phyloP scores from a whole-genome alignment of 2,888 invertebrate species.

The Physocephala rufipes region DNA sequence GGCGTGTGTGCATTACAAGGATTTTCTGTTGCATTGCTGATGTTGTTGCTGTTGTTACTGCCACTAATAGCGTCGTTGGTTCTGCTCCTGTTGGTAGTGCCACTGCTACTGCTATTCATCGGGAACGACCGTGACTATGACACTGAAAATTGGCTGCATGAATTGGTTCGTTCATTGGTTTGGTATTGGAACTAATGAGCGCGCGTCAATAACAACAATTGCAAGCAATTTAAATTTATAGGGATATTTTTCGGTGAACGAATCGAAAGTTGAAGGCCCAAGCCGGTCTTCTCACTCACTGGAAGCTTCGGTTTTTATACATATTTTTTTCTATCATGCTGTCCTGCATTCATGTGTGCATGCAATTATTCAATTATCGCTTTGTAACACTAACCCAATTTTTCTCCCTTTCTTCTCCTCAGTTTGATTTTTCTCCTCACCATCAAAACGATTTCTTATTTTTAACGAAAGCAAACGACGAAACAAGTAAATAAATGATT shows the following conservation, averaged over 20 bases:
- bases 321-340: background rate
- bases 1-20: background rate
- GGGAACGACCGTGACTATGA: constrained; percentile 26
- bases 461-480: background rate
- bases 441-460: background rate
- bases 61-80: background rate
- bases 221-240: background rate
- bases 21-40: background rate
- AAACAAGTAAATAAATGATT: constrained; percentile 13
- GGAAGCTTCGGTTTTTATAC: background rate
- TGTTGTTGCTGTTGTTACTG: background rate
- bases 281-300: no score
- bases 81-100: background rate
- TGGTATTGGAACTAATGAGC: background rate
- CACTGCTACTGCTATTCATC: background rate
- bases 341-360: background rate
- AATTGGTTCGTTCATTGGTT: no score
- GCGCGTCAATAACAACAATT: no score
- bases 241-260: no score
- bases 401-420: background rate
- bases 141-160: constrained; percentile 8
- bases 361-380: background rate
- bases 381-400: constrained; percentile 23
- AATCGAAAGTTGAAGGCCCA: no score
- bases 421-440: background rate